These are phyloP conservation scores for Jordanella pulchra DNA, from an alignment of 2,797 vertebrate species.

Conservation along the genomic window DNA sequence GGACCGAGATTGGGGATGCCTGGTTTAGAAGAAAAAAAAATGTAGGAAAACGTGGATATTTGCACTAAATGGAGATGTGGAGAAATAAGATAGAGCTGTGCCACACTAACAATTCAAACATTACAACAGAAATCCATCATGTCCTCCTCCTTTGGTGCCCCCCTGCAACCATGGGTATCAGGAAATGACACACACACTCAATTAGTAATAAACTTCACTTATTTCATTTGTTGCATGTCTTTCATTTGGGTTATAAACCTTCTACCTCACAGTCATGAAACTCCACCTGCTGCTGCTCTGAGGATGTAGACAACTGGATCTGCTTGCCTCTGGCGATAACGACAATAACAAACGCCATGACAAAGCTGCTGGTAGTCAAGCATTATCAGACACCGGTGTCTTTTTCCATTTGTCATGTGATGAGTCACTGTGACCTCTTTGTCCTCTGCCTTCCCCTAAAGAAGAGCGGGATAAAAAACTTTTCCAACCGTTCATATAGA, in stretches of 20 bases:
- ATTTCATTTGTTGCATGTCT: not conserved
- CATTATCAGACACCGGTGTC: conserved; percentile 36
- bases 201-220: not conserved
- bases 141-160: not conserved
- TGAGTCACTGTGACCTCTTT: conserved; percentile 5
- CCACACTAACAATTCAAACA: not conserved
- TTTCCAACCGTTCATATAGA: not conserved
- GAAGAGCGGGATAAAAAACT: conserved; percentile 29
- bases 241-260: not conserved
- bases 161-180: not conserved
- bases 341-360: conserved; percentile 5
- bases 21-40: no score
- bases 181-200: not conserved
- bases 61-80: no score
- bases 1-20: no score
- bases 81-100: not conserved
- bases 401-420: conserved; percentile 47
- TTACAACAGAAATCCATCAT: not conserved
- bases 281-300: not conserved
- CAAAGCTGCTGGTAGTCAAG: conserved; percentile 30
- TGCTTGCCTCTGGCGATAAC: conserved; percentile 8
- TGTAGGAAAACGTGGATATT: not conserved
- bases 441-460: conserved; percentile 15
- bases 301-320: conserved; percentile 10
- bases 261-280: conserved; percentile 23